Evolutionary conservation across 2,888 invertebrate species (phyloP), one percentile per base, ranked within the genome.

Genomic region (Cheilosia urbana): DNA sequence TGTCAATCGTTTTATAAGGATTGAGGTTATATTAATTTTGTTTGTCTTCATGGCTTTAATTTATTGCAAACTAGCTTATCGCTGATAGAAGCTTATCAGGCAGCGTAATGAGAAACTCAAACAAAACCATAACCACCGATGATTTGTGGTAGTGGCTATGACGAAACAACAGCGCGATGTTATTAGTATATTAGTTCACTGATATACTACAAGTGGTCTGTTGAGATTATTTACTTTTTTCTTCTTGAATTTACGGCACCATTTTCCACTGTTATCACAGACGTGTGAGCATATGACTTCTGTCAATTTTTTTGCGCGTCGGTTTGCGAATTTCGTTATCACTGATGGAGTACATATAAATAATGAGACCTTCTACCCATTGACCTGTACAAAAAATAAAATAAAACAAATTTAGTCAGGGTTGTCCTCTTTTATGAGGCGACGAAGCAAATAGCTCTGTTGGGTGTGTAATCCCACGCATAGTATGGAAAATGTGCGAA

Each of bases 211-310:
- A 27, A 75, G 72, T 24, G 24, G 40, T n/a, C 40, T 58, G 65
- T 13, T 15, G 19, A 47, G 30, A 24, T 27, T 55, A 30, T 55
- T 27, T 53, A n/a, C 21, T 42, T 42, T 15, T 42, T 42, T 45
- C 21, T 17, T 55, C 19, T 47, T 62, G 6, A 49, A 60, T 60
- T 62, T 62, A 21, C 40, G 66, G 66, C 60, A 30, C 40, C 42
- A 76, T 58, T 51, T 76, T 17, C 1, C 17, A 45, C 30, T 42
- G 42, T 66, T 76, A 76, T 76, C 76, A 5, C 40, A 40, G 30
- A 30, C 40, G 21, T 42, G 11, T 62, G 51, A 53, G 72, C 60
- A 51, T 62, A 53, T 72, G 62, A 72, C 60, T 72, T 37, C 13
- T 58, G 34, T 49, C 42, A 24, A 49, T 30, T 49, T 47, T 34